These are phyloP conservation scores for Larimichthys crocea DNA, from an alignment of 2,113 vertebrate species.

Conservation along the genomic window DNA sequence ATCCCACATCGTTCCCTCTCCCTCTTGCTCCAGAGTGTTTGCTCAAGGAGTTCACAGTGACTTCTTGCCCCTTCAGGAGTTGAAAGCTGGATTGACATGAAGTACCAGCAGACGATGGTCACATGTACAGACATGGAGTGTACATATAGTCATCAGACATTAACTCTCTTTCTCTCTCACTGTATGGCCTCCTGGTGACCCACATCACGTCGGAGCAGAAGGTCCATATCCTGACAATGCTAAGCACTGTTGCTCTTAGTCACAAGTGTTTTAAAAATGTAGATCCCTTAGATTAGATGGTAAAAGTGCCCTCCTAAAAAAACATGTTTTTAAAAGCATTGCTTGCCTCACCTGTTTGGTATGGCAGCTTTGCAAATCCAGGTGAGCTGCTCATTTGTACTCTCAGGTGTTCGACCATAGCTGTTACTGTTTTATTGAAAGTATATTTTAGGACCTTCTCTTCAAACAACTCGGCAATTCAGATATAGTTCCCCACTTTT, in stretches of 20 bases:
- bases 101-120: slow-evolving; percentile 25
- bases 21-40: slow-evolving; percentile 51
- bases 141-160: slow-evolving; percentile 44
- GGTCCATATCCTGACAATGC: slow-evolving; percentile 8
- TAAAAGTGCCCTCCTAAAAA: slow-evolving; percentile 53
- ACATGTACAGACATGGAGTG: not conserved
- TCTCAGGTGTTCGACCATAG: not conserved
- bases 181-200: slow-evolving; percentile 31
- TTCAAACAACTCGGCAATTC: slow-evolving; percentile 2
- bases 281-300: slow-evolving; percentile 29
- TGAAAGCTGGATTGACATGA: slow-evolving; percentile 59
- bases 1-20: slow-evolving; percentile 34
- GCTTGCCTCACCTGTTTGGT: slow-evolving; percentile 46
- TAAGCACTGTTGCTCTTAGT: slow-evolving; percentile 37
- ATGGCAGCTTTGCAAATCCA: slow-evolving; percentile 47
- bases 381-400: slow-evolving; percentile 33
- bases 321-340: slow-evolving; percentile 61
- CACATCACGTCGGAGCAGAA: slow-evolving; percentile 7
- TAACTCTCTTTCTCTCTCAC: not conserved
- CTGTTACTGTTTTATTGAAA: slow-evolving; percentile 3
- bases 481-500: slow-evolving; percentile 38
- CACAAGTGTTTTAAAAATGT: slow-evolving; percentile 16
- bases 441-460: slow-evolving; percentile 18
- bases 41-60: slow-evolving; percentile 64
- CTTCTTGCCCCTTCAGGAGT: slow-evolving; percentile 44